Evolutionary conservation across 2,113 vertebrate species (phyloP).

Genomic region (Halichoerus grypus): DNA sequence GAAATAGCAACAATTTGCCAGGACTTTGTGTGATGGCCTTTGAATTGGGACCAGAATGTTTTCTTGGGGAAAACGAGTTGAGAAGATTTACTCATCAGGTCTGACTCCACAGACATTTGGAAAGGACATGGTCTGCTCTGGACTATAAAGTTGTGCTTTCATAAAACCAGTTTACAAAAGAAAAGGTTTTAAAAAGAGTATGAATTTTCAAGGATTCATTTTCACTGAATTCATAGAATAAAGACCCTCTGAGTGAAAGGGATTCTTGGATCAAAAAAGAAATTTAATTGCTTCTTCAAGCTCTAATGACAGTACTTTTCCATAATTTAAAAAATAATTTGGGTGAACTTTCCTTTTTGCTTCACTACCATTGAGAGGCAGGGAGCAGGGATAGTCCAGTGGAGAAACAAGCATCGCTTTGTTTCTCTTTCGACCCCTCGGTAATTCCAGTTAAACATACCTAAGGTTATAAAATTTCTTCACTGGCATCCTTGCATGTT

Average conservation of each 20-base stretch:
- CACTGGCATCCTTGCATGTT: background rate
- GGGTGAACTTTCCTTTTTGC: slow-evolving; percentile 40
- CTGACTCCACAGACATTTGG: background rate
- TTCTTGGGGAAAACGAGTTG: slow-evolving; percentile 41
- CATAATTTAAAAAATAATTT: slow-evolving; percentile 65
- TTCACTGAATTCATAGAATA: slow-evolving; percentile 54
- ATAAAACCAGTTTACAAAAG: slow-evolving; percentile 32
- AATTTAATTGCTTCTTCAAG: slow-evolving; percentile 71
- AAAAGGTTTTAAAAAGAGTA: background rate
- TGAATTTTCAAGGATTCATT: slow-evolving; percentile 66
- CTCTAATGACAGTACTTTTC: slow-evolving; percentile 72
- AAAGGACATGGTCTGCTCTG: background rate
- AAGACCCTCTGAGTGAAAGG: slow-evolving; percentile 52
- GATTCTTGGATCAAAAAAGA: slow-evolving; percentile 66
- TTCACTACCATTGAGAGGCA: background rate
- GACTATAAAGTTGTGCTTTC: background rate
- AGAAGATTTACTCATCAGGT: background rate
- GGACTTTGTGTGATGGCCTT: background rate
- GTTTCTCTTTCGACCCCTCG: background rate
- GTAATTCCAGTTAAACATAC: slow-evolving; percentile 18
- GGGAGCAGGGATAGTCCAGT: background rate
- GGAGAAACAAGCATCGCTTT: background rate
- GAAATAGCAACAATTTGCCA: background rate
- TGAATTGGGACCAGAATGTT: background rate
- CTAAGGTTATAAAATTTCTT: background rate